These are phyloP conservation scores for Diceros bicornis DNA, from an alignment of 2,797 vertebrate species.

Conservation along the genomic window DNA sequence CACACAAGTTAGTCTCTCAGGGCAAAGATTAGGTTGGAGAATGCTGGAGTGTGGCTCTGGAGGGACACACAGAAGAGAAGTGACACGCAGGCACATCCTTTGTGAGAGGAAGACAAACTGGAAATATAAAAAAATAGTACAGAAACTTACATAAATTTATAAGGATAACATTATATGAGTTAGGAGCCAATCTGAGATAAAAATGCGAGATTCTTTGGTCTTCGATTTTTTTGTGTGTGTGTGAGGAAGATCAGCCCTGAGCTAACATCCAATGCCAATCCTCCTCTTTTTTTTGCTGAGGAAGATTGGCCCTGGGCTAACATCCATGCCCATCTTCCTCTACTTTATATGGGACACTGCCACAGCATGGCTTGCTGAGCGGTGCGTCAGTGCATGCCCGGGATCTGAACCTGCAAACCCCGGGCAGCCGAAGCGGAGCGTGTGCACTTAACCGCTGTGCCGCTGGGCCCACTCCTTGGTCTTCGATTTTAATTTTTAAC, in stretches of 20 bases:
- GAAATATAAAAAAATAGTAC: neutral
- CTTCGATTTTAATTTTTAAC: constrained; percentile 64
- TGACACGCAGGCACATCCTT: neutral
- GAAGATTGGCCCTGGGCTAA: too few relatives aligned
- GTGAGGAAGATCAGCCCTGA: too few relatives aligned
- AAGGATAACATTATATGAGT: neutral
- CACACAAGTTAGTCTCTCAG: neutral
- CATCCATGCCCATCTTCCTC: too few relatives aligned
- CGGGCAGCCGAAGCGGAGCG: too few relatives aligned
- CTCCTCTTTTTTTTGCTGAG: too few relatives aligned
- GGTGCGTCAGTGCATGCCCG: too few relatives aligned
- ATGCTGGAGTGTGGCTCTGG: neutral
- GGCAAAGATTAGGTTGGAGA: neutral
- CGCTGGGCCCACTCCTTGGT: neutral
- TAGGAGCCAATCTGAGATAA: constrained; percentile 22
- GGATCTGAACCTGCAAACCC: too few relatives aligned
- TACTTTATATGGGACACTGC: too few relatives aligned
- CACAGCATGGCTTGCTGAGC: too few relatives aligned
- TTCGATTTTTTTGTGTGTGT: neutral
- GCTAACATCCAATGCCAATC: too few relatives aligned
- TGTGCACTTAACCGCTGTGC: too few relatives aligned
- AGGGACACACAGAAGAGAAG: neutral
- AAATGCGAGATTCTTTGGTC: constrained; percentile 20
- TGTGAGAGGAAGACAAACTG: neutral
- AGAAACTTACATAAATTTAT: neutral